Percentiles rank a stretch among this genome's conserved stretches.
These are phyloP conservation scores for Monopterus albus DNA, from an alignment of 2,113 vertebrate genomes.

Conservation along the genomic window DNA sequence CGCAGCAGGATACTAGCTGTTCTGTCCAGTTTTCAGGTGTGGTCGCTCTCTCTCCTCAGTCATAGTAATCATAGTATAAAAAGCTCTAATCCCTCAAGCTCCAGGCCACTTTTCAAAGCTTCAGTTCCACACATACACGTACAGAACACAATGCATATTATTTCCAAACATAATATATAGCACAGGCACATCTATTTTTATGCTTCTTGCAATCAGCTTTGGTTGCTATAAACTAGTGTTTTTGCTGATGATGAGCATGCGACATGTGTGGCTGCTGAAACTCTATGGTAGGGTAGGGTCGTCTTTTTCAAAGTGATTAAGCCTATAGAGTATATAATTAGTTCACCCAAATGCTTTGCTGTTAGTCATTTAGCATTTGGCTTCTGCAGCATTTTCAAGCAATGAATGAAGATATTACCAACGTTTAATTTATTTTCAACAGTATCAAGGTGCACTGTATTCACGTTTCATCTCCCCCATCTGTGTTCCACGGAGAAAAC, in stretches of 20 bases:
- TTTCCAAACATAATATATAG: conserved; percentile 31
- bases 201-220: conserved; percentile 46
- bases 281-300: conserved; percentile 75
- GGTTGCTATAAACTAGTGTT: conserved; percentile 83
- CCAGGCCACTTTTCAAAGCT: conserved; percentile 91
- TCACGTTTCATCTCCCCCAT: conserved; percentile 39
- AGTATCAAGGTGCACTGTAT: conserved; percentile 20
- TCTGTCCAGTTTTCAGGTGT: conserved; percentile 88
- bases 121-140: conserved; percentile 61
- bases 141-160: conserved; percentile 16
- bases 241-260: conserved; percentile 77
- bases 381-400: conserved; percentile 32
- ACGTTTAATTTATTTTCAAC: conserved; percentile 27
- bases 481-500: conserved; percentile 32
- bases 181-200: conserved; percentile 15
- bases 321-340: conserved; percentile 76
- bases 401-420: conserved; percentile 35
- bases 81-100: conserved; percentile 92
- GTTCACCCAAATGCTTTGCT: conserved; percentile 68
- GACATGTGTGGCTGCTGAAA: conserved; percentile 83
- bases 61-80: conserved; percentile 98
- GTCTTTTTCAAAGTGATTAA: conserved; percentile 72
- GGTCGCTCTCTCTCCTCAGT: conserved; percentile 90
- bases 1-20: conserved; percentile 87
- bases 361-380: too few species aligned